Evolutionary conservation across 2,113 vertebrate genomes (phyloP).

Genomic region (Passer domesticus): DNA sequence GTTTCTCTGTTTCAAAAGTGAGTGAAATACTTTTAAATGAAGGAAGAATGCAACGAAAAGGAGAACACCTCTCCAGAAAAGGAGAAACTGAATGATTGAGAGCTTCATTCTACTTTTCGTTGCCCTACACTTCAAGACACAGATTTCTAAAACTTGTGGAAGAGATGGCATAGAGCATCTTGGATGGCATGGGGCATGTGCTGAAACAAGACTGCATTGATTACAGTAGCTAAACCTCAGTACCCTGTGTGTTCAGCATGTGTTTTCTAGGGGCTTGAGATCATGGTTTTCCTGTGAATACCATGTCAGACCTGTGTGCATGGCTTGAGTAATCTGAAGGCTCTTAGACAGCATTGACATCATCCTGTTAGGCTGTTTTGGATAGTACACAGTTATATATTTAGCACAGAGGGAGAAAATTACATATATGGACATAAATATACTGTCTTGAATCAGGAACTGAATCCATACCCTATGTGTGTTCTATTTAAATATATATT

Average conservation of each 20-base stretch:
- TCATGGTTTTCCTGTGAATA: background rate
- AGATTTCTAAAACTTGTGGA: background rate
- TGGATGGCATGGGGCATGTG: background rate
- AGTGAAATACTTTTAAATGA: slow-evolving; percentile 48
- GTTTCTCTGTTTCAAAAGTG: background rate
- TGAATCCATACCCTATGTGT: background rate
- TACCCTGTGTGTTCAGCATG: background rate
- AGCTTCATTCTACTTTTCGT: background rate
- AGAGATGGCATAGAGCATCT: background rate
- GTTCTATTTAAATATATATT: background rate
- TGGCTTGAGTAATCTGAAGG: background rate
- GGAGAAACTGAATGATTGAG: background rate
- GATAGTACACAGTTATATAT: background rate
- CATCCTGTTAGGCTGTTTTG: background rate
- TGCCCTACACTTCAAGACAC: background rate
- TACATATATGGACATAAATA: background rate
- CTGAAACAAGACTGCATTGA: background rate
- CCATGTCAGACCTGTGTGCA: too few relatives aligned
- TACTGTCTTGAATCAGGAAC: background rate
- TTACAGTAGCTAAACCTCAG: background rate
- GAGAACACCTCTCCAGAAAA: background rate
- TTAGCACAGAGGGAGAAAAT: background rate
- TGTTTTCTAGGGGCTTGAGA: background rate
- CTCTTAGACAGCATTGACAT: background rate
- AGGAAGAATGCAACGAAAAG: slow-evolving; percentile 15